Evolutionary conservation across 1,140 invertebrate genomes (phyloP).

Genomic region (Drosophila busckii): DNA sequence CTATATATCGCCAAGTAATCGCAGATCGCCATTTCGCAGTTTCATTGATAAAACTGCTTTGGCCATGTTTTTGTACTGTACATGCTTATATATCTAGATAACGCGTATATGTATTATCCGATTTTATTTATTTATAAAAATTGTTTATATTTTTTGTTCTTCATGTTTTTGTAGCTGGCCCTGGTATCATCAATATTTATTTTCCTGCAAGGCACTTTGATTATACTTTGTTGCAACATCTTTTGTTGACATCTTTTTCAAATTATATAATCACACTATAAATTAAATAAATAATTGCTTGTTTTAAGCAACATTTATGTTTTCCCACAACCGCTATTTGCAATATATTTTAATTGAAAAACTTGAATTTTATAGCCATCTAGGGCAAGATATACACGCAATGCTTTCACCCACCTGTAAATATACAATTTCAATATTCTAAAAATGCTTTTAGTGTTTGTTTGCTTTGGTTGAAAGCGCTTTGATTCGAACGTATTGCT

Average conservation of each 20-base stretch:
- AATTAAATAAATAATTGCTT: slow-evolving; percentile 28
- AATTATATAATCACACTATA: slow-evolving; percentile 56
- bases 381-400: too few species aligned
- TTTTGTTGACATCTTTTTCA: slow-evolving; percentile 40
- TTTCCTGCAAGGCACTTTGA: not conserved
- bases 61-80: slow-evolving; percentile 36
- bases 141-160: too few species aligned
- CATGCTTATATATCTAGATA: slow-evolving; percentile 7
- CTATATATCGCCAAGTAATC: not conserved
- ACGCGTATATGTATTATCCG: too few species aligned
- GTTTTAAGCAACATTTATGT: slow-evolving; percentile 24
- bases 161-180: too few species aligned
- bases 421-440: slow-evolving; percentile 39
- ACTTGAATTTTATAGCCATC: too few species aligned
- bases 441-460: slow-evolving; percentile 32
- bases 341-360: too few species aligned
- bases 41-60: slow-evolving; percentile 58
- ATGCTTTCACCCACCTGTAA: slow-evolving; percentile 57
- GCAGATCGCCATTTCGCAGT: not conserved
- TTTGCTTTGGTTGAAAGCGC: slow-evolving; percentile 1
- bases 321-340: not conserved
- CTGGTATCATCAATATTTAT: too few species aligned
- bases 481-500: slow-evolving; percentile 16
- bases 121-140: too few species aligned
- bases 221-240: slow-evolving; percentile 7